A percentile compares a stretch with the other conserved stretches of the same genome.
These are phyloP conservation scores for Coilia nasus DNA, from an alignment of 2,797 vertebrate species.

Conservation along the genomic window DNA sequence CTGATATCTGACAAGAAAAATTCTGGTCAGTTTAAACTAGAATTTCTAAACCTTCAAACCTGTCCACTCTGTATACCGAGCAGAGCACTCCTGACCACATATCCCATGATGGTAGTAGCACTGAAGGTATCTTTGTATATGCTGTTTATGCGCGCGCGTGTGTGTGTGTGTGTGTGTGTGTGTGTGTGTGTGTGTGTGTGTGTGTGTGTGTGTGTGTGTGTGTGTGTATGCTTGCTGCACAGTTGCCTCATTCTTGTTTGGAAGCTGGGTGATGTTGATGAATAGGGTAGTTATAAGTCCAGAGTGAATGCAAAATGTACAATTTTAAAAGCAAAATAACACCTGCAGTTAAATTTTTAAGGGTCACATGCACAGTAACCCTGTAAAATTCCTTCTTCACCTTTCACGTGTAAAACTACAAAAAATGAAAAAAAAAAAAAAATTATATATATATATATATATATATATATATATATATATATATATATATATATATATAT, in stretches of 20 bases:
- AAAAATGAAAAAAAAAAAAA: too few relatives aligned
- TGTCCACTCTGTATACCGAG: not conserved
- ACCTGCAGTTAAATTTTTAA: not conserved
- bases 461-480: too few relatives aligned
- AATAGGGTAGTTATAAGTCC: slow-evolving; percentile 74
- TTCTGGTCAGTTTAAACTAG: not conserved
- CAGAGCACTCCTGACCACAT: slow-evolving; percentile 2
- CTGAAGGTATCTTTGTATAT: slow-evolving; percentile 13
- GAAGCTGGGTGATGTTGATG: slow-evolving; percentile 70
- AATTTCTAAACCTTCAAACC: not conserved
- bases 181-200: too few relatives aligned
- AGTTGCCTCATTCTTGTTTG: slow-evolving; percentile 75
- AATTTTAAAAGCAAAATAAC: not conserved
- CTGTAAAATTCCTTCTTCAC: too few relatives aligned
- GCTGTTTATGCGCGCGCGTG: slow-evolving; percentile 35
- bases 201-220: slow-evolving; percentile 31
- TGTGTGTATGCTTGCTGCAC: slow-evolving; percentile 72
- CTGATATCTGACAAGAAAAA: not conserved
- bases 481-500: too few relatives aligned
- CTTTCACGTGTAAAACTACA: too few relatives aligned
- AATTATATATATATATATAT: too few relatives aligned
- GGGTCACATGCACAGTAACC: too few relatives aligned
- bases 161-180: slow-evolving; percentile 56
- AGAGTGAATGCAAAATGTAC: slow-evolving; percentile 36
- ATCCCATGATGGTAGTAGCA: slow-evolving; percentile 4